A percentile compares a stretch with the other conserved stretches of the same genome.
Conservation (phyloP, 2,888 invertebrate species). For the Acanthacorydalis orientalis region DNA sequence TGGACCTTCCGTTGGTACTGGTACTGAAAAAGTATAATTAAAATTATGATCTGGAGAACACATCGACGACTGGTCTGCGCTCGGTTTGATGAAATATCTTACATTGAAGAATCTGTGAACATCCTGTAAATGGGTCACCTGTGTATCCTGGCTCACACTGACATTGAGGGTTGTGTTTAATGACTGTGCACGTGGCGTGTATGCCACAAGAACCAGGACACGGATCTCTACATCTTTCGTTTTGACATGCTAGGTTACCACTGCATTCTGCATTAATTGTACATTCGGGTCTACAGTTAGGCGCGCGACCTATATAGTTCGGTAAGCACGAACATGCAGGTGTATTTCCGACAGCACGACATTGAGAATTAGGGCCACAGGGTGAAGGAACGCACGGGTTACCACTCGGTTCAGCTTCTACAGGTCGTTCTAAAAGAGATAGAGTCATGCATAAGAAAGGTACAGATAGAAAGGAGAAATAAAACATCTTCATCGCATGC, state of each 20-base stretch:
- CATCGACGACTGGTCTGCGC: background rate
- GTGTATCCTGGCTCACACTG: constrained; percentile 54
- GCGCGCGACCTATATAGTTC: constrained; percentile 41
- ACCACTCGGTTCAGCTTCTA: constrained; percentile 15
- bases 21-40: constrained; percentile 18
- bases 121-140: constrained; percentile 46
- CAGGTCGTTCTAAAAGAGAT: constrained; percentile 24
- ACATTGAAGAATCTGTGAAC: constrained; percentile 36
- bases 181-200: constrained; percentile 54
- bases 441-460: constrained; percentile 6
- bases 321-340: constrained; percentile 41
- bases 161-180: constrained; percentile 64
- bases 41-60: background rate
- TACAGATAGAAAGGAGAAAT: background rate
- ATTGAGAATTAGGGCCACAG: constrained; percentile 44
- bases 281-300: constrained; percentile 49
- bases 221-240: constrained; percentile 61
- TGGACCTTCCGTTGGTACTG: constrained; percentile 27
- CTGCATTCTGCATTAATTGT: constrained; percentile 57
- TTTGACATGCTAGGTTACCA: constrained; percentile 57
- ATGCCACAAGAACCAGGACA: constrained; percentile 63
- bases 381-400: constrained; percentile 48
- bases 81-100: constrained; percentile 23
- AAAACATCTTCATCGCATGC: constrained; percentile 12
- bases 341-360: constrained; percentile 35